phyloP scores from a whole-genome alignment of 2,888 invertebrate species.

The Cremastinae sp. region DNA sequence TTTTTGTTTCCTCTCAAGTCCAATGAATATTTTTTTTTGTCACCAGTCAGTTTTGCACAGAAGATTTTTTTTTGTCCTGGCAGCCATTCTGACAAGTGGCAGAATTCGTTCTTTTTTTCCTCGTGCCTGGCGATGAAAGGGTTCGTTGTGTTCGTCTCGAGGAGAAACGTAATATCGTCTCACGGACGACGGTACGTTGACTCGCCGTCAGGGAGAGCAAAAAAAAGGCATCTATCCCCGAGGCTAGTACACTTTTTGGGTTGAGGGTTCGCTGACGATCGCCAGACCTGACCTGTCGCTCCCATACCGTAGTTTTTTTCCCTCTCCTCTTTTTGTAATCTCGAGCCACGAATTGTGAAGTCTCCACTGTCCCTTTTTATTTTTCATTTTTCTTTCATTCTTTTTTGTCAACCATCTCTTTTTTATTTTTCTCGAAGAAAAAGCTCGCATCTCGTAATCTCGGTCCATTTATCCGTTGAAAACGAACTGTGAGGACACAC shows the following conservation, averaged over 20 bases:
- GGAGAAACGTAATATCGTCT: conserved; percentile 15
- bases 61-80: too few species aligned
- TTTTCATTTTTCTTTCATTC: neutral
- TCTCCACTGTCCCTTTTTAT: neutral
- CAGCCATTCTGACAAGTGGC: neutral
- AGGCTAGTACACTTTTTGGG: conserved; percentile 13
- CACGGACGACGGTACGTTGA: conserved; percentile 9
- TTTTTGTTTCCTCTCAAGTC: too few species aligned
- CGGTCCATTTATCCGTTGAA: conserved; percentile 45
- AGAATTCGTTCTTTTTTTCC: neutral
- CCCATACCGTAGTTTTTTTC: conserved; percentile 13
- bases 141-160: conserved; percentile 31
- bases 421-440: conserved; percentile 35
- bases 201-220: neutral
- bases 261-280: conserved; percentile 52
- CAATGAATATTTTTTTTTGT: too few species aligned
- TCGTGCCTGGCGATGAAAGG: conserved; percentile 31
- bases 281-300: conserved; percentile 60
- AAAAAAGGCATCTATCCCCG: conserved; percentile 10
- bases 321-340: conserved; percentile 12
- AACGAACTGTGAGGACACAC: conserved; percentile 32
- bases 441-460: conserved; percentile 52
- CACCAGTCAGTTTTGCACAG: too few species aligned
- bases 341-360: conserved; percentile 24
- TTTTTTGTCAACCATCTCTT: conserved; percentile 5